Percentiles rank a stretch among this genome's conserved stretches.
Conservation (phyloP, 2,797 vertebrate genomes). For the Trichosurus vulpecula region DNA sequence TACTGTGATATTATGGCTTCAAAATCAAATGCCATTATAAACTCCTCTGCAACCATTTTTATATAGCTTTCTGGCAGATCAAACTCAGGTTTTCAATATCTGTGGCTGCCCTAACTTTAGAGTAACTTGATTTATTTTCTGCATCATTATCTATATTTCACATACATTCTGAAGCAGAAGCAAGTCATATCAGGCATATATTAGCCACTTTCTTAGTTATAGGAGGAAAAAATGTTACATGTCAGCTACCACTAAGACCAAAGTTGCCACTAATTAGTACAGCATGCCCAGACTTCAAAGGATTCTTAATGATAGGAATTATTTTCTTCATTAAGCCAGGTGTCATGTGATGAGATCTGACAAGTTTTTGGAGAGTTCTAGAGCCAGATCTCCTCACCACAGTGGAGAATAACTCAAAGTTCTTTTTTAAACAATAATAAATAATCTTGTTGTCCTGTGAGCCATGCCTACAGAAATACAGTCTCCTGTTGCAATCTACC, state of each 20-base stretch:
- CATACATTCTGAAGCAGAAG: slow-evolving; percentile 27
- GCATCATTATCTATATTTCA: slow-evolving; percentile 37
- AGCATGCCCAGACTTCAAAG: neutral
- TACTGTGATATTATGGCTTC: neutral
- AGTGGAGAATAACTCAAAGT: neutral
- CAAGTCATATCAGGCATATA: slow-evolving; percentile 16
- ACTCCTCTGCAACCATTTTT: neutral
- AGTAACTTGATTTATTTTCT: slow-evolving; percentile 51
- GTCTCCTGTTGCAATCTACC: neutral
- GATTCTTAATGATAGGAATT: neutral
- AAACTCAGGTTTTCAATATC: neutral
- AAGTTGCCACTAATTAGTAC: neutral
- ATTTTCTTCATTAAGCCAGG: neutral
- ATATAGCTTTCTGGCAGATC: neutral
- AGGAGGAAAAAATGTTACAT: slow-evolving; percentile 16
- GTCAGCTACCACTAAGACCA: slow-evolving; percentile 22
- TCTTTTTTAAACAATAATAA: neutral
- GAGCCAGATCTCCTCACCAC: neutral
- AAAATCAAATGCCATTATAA: slow-evolving; percentile 28
- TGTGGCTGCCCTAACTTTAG: slow-evolving; percentile 5
- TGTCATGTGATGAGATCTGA: neutral
- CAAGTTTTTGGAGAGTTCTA: neutral
- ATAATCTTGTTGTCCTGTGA: neutral
- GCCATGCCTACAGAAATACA: neutral
- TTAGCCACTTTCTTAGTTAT: neutral